phyloP scores from a whole-genome alignment of 1,140 invertebrate genomes.

The Littorina saxatilis region DNA sequence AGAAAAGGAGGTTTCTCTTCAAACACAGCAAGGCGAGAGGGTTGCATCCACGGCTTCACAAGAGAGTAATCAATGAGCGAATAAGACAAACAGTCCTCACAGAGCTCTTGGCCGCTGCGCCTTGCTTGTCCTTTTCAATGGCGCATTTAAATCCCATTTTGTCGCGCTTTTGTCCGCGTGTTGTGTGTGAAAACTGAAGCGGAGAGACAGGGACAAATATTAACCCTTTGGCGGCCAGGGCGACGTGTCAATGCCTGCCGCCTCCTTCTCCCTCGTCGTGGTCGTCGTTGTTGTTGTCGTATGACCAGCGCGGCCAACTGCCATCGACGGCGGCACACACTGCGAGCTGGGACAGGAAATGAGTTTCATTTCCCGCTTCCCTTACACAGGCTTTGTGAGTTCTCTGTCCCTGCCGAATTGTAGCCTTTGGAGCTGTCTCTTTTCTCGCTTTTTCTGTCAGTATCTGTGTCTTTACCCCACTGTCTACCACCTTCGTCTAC shows the following conservation, averaged over 20 bases:
- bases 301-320: slow-evolving; percentile 4
- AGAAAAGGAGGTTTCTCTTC: slow-evolving; percentile 11
- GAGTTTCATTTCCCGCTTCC: slow-evolving; percentile 35
- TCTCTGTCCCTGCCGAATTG: neutral
- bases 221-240: neutral
- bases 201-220: slow-evolving; percentile 26
- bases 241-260: slow-evolving; percentile 4
- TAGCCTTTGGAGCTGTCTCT: neutral
- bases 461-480: no score
- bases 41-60: slow-evolving; percentile 12
- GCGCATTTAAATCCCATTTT: slow-evolving; percentile 38
- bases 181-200: slow-evolving; percentile 30
- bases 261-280: neutral
- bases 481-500: no score
- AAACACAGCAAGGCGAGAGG: neutral
- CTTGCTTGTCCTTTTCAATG: slow-evolving; percentile 34
- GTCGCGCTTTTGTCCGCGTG: slow-evolving; percentile 26
- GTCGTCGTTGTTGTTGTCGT: slow-evolving; percentile 16
- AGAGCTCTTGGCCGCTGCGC: slow-evolving; percentile 23
- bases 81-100: slow-evolving; percentile 29
- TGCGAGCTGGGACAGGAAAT: slow-evolving; percentile 20
- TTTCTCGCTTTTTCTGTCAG: neutral
- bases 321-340: neutral
- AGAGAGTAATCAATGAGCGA: slow-evolving; percentile 33
- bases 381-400: slow-evolving; percentile 19